Conservation (phyloP, 2,113 vertebrate species). For the Tachuris rubrigastra region DNA sequence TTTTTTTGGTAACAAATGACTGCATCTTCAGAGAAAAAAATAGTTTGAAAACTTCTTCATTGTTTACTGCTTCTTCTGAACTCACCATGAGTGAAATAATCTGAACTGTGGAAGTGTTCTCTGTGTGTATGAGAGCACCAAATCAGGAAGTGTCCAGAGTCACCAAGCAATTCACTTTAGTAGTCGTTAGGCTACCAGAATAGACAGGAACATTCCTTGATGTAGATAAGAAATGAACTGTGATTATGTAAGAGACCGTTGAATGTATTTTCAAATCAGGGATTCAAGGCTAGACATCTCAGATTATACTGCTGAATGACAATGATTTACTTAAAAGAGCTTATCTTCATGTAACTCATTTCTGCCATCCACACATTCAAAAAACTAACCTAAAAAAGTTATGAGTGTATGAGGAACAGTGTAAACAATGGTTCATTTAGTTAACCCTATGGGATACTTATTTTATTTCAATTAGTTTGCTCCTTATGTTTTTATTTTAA, state of each 20-base stretch:
- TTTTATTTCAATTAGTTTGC: background rate
- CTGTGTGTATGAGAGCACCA: background rate
- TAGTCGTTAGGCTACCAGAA: conserved; percentile 2
- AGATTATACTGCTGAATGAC: background rate
- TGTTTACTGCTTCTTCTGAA: background rate
- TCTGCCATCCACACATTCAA: background rate
- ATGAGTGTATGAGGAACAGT: background rate
- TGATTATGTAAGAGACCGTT: conserved; percentile 26
- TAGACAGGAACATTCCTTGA: background rate
- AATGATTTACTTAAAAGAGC: background rate
- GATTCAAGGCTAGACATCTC: background rate
- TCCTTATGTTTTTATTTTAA: background rate
- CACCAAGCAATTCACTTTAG: background rate
- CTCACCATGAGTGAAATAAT: background rate
- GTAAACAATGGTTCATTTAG: background rate
- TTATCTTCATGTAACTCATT: background rate
- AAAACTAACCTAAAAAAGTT: background rate
- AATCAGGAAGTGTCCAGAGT: background rate
- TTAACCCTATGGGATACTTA: background rate
- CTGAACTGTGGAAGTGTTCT: background rate
- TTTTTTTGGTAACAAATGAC: background rate
- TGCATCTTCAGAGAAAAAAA: background rate
- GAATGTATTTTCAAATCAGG: conserved; percentile 14
- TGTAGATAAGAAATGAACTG: conserved; percentile 17
- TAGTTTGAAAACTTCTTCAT: background rate